Evolutionary conservation across 2,113 vertebrate genomes (phyloP), one percentile per base, ranked within the genome.

Genomic region (Antechinus stuartii): DNA sequence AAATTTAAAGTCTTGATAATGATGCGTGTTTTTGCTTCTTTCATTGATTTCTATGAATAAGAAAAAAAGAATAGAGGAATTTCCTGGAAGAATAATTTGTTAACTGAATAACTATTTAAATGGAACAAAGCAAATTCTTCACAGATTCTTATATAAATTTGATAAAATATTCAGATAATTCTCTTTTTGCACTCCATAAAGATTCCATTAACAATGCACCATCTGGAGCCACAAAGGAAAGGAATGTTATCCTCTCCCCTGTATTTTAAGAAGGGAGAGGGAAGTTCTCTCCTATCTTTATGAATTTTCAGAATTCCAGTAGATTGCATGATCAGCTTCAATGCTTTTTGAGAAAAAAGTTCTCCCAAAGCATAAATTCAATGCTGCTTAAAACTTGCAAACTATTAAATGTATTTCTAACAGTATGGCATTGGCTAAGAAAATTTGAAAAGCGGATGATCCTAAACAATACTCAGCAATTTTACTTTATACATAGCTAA

Each of bases 101-200:
- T 95, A 94, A 92, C 7, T 9, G 95, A 91, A 55, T 92, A 27
- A 92, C 91, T 94, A 61, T 84, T 53, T 92, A 92, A 95, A 49
- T 92, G n/a, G 57, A 92, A 55, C 52, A 54, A 96, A 95, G 53
- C 55, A 96, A 46, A 93, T 14, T 55, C 84, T 93, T 96, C 57
- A 91, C 11, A 94, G 54, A 90, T 91, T 92, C n/a, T 92, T 94
- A 27, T 46, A 68, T 61, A 53, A 95, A 93, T 7, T 92, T 96
- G 92, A 57, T 61, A 84, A 84, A 84, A n/a, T n/a, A 91, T 94
- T 95, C 95, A 93, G 91, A 42, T 8, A 96, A 96, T 94, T 94
- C 95, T 95, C 92, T 30, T 93, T 94, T 94, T 52, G 42, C 52
- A 5, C 16, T 25, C 30, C 8, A 24, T 57, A 91, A 91, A 53